Conservation (phyloP, 2,888 invertebrate species). For the Cerastis leucographa region DNA sequence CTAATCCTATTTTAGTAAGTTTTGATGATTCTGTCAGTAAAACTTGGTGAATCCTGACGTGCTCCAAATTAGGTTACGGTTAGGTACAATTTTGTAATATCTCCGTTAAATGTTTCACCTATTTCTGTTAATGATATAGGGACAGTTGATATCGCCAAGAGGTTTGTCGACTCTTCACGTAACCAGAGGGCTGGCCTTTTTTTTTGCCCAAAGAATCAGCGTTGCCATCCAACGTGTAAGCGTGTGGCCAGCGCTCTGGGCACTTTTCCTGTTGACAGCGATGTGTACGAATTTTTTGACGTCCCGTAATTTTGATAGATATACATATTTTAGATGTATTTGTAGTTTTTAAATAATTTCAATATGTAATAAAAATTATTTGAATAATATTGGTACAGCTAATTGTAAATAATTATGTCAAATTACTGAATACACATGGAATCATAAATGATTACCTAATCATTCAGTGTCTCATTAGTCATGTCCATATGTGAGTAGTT, state of each 20-base stretch:
- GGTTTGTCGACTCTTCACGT: too few species aligned
- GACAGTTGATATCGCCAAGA: background rate
- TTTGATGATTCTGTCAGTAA: slow-evolving; percentile 12
- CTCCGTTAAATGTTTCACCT: background rate
- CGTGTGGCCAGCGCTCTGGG: too few species aligned
- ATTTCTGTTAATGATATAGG: background rate
- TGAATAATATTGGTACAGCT: background rate
- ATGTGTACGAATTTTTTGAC: too few species aligned
- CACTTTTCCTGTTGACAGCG: too few species aligned
- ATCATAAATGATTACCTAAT: slow-evolving; percentile 51
- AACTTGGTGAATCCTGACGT: slow-evolving; percentile 16
- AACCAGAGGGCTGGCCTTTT: too few species aligned
- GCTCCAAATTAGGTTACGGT: slow-evolving; percentile 14
- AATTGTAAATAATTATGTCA: slow-evolving; percentile 7
- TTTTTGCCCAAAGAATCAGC: too few species aligned
- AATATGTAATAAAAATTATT: too few species aligned
- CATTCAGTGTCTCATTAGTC: slow-evolving; percentile 50
- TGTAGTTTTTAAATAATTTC: too few species aligned
- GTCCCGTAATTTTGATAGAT: too few species aligned
- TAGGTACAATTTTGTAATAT: background rate
- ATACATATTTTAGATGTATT: too few species aligned
- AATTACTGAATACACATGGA: background rate
- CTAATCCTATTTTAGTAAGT: background rate
- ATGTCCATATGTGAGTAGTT: slow-evolving; percentile 29
- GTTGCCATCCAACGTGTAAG: too few species aligned